These are phyloP conservation scores for Papilio gigon DNA, from an alignment of 2,888 invertebrate species.

Conservation along the genomic window DNA sequence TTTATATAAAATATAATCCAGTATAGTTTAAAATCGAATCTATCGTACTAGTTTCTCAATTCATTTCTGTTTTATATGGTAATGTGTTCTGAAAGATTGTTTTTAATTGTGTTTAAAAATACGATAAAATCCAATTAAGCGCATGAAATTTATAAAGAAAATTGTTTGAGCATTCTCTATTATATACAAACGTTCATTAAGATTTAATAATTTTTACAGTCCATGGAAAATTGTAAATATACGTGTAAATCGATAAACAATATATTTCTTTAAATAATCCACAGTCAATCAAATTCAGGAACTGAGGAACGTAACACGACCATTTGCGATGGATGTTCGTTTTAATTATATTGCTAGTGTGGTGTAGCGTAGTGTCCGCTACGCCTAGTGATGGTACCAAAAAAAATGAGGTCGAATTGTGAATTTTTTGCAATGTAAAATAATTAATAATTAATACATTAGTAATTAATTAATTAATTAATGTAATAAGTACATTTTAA, in stretches of 20 bases:
- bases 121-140: slow-evolving; percentile 26
- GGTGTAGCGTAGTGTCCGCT: too few relatives aligned
- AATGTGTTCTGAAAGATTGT: too few relatives aligned
- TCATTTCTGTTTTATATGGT: too few relatives aligned
- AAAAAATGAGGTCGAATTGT: too few relatives aligned
- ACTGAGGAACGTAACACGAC: slow-evolving; percentile 18
- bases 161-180: slow-evolving; percentile 14
- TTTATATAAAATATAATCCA: too few relatives aligned
- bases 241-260: slow-evolving; percentile 43
- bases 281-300: slow-evolving; percentile 39
- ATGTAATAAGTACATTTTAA: too few relatives aligned
- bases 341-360: slow-evolving; percentile 32
- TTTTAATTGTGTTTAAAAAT: slow-evolving; percentile 7
- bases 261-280: slow-evolving; percentile 37
- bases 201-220: slow-evolving; percentile 39
- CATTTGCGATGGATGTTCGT: slow-evolving; percentile 31
- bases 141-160: slow-evolving; percentile 34
- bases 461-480: too few relatives aligned
- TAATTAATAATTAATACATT: too few relatives aligned
- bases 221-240: slow-evolving; percentile 42
- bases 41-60: too few relatives aligned
- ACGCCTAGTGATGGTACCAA: neutral
- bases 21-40: too few relatives aligned
- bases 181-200: slow-evolving; percentile 36
- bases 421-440: too few relatives aligned